phyloP scores from a whole-genome alignment of 2,113 vertebrate species.

The Podarcis raffonei region DNA sequence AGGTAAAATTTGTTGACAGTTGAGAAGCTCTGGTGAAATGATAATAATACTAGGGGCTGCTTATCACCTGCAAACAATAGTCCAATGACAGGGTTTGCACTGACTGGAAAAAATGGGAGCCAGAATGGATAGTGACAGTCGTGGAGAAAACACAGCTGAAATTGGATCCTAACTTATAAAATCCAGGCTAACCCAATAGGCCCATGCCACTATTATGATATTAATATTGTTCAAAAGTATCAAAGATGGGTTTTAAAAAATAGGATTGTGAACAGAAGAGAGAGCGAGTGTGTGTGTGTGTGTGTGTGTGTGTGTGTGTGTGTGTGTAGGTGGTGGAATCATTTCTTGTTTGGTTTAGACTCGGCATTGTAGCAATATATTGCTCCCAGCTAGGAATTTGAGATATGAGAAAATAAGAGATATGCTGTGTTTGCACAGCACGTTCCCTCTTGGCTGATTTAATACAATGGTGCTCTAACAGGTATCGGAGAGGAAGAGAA shows the following conservation, averaged over 20 bases:
- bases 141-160: constrained; percentile 79
- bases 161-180: constrained; percentile 82
- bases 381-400: constrained; percentile 48
- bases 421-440: neutral
- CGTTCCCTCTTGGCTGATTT: neutral
- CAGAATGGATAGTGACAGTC: constrained; percentile 81
- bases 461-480: neutral
- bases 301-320: neutral
- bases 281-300: neutral
- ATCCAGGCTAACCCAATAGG: constrained; percentile 81
- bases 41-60: constrained; percentile 69
- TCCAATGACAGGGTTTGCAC: constrained; percentile 73
- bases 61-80: constrained; percentile 77
- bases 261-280: constrained; percentile 70
- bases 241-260: constrained; percentile 73
- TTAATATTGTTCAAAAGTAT: constrained; percentile 83
- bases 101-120: constrained; percentile 78
- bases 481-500: neutral
- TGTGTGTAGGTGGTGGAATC: constrained; percentile 48
- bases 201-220: constrained; percentile 79
- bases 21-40: constrained; percentile 75
- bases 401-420: constrained; percentile 62
- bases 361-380: constrained; percentile 44
- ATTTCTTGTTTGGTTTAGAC: constrained; percentile 56
- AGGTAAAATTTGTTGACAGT: constrained; percentile 71